Evolutionary conservation across 1,140 invertebrate species (phyloP), one percentile per base, ranked within the genome.

Genomic region (Lepidurus packardi): DNA sequence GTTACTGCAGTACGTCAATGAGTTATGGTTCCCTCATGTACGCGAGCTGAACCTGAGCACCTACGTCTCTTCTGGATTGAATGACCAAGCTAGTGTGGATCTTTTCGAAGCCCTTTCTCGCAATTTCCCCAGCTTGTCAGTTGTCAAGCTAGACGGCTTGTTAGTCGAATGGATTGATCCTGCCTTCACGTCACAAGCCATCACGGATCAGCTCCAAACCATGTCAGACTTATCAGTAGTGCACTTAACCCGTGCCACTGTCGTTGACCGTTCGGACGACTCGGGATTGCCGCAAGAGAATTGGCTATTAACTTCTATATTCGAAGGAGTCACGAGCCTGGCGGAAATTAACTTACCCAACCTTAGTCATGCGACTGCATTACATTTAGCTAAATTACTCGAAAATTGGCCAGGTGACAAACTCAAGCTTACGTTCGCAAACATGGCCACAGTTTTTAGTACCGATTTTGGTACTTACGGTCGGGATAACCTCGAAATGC

Each of bases 231-330:
- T 65, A 16, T 13, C 53, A 7, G 53, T 65, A 21, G 13, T 65
- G 21, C 53, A 21, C 53, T 21, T 65, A 13, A 65, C 53, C 16
- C 53, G 53, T n/a, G 53, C 53, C 53, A 21, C 7, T 65, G 16
- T 65, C 53, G 53, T 65, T 65, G 53, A 65, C 13, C 13, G 53
- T 21, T 65, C 53, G 7, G 53, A 65, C 53, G 53, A 65, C 53
- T 13, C 53, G 16, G 53, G 21, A 21, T 65, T 4, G 8, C 21
- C 53, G 8, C 53, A 65, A 65, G 53, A 65, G 16, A 65, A 65
- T 65, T 65, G 53, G 53, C 53, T 65, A 65, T 65, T 65, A 65
- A 65, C 53, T 21, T 65, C 53, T n/a, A 65, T 65, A 13, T 65
- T 65, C 53, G 53, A 65, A 65, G 53, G 53, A 13, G 53, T 65